A percentile compares a stretch with the other conserved stretches of the same genome.
These are phyloP conservation scores for Apodemia zela DNA, from an alignment of 2,888 invertebrate genomes.

Conservation along the genomic window DNA sequence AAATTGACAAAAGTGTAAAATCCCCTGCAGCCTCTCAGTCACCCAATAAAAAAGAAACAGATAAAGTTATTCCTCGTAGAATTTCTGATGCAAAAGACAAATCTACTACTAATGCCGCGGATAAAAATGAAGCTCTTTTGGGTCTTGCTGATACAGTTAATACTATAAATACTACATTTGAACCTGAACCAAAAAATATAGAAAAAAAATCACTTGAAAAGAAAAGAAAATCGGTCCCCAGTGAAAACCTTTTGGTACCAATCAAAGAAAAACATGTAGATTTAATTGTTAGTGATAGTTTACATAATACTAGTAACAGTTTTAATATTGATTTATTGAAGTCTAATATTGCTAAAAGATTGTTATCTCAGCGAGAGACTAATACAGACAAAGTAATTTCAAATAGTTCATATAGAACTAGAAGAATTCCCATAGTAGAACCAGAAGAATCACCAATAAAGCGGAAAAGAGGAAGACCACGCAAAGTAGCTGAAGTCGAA, in stretches of 20 bases:
- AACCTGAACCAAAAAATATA: not conserved
- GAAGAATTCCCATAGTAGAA: too few species aligned
- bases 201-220: not conserved
- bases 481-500: not conserved
- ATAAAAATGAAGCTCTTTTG: not conserved
- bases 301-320: not conserved
- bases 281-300: not conserved
- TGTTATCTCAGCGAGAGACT: constrained; percentile 6
- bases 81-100: not conserved
- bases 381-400: not conserved
- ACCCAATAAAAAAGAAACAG: not conserved
- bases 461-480: not conserved
- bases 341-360: constrained; percentile 7
- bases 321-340: not conserved
- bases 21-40: not conserved
- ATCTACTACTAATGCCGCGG: not conserved
- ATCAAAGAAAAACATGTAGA: not conserved
- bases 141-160: not conserved
- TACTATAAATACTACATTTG: not conserved
- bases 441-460: not conserved
- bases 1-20: not conserved
- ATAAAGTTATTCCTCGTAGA: not conserved
- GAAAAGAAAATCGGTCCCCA: not conserved
- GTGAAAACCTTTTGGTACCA: not conserved
- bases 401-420: too few species aligned